phyloP scores from a whole-genome alignment of 37 sponge, comb jelly and placozoan genomes.

The Trichoplax adhaerens region DNA sequence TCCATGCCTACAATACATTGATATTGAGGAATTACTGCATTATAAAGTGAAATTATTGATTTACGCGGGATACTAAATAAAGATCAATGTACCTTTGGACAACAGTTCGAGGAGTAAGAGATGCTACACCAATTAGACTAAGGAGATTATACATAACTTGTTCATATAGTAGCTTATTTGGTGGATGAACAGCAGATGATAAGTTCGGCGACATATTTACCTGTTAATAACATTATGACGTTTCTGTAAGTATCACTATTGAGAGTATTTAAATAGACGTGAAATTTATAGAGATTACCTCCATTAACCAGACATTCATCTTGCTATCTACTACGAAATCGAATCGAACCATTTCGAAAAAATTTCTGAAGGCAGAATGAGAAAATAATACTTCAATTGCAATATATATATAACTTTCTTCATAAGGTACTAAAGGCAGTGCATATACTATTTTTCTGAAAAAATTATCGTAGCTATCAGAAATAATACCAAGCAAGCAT shows the following conservation, averaged over 20 bases:
- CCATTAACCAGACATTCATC: constrained; percentile 56
- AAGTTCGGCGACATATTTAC: constrained; percentile 62
- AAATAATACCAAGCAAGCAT: no score
- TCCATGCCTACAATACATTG: no score
- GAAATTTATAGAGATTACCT: constrained; percentile 19
- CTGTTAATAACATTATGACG: constrained; percentile 6
- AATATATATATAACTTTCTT: no score
- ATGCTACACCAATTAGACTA: constrained; percentile 23
- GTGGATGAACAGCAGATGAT: constrained; percentile 28
- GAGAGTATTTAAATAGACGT: background rate
- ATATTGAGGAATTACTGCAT: no score
- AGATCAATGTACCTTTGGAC: no score
- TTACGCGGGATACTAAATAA: no score
- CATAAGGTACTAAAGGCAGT: no score
- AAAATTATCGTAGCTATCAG: no score
- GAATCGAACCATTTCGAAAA: constrained; percentile 66
- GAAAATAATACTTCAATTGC: no score
- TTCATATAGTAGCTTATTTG: constrained; percentile 41
- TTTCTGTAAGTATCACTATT: background rate
- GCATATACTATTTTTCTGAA: no score
- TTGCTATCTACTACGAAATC: constrained; percentile 46
- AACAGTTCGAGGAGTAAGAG: no score
- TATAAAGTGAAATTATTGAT: no score
- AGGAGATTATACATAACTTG: constrained; percentile 48
- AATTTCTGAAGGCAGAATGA: constrained; percentile 19